Base-by-base conservation (phyloP, 2,888 invertebrate species). In the Drosophila neonasuta region DNA sequence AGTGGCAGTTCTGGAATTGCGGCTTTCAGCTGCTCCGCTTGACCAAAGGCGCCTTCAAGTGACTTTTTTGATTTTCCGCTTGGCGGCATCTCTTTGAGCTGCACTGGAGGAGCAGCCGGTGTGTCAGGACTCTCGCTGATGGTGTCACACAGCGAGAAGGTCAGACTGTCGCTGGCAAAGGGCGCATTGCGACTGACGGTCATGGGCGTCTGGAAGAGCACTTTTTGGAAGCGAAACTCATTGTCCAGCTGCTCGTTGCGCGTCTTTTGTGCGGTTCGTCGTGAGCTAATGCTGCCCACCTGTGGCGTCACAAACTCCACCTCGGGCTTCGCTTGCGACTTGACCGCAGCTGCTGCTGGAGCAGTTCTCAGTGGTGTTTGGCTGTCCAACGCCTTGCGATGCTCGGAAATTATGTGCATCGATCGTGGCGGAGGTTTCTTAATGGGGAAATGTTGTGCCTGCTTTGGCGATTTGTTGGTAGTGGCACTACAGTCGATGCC, bases 121-220 rank as follows among this genome's bases (percentile, higher is more conserved):
- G 86, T 81, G 10, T 77, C 79, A 0, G 89, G 88, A 57, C 77
- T 78, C 24, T 88, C 89, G 55, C 82, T 88, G 11, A 90, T 88
- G 9, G 89, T 88, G 65, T 90, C 90, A 50, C 90, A 90, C 0
- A 91, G 71, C 0, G 89, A 89, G 17, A 90, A 80, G 2, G 83
- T 82, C 15, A 90, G 80, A 51, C 90, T 90, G 44, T 90, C 88
- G 55, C 89, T 88, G 15, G 83, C 63, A 9, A 87, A 77, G 0
- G 88, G 88, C 2, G 89, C 84, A 8, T 48, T 68, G 0, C 90
- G 84, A 46, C 89, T 76, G 7, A 90, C 86, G 2, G 91, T 84
- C 86, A 90, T 89, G 7, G 91, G 91, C 2, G 91, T 91, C 68
- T 90, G 90, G 73, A 91, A 91, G 2, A 91, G 87, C 5, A 91